These are phyloP conservation scores for Moxostoma hubbsi DNA, from an alignment of 2,797 vertebrate genomes.

Conservation along the genomic window DNA sequence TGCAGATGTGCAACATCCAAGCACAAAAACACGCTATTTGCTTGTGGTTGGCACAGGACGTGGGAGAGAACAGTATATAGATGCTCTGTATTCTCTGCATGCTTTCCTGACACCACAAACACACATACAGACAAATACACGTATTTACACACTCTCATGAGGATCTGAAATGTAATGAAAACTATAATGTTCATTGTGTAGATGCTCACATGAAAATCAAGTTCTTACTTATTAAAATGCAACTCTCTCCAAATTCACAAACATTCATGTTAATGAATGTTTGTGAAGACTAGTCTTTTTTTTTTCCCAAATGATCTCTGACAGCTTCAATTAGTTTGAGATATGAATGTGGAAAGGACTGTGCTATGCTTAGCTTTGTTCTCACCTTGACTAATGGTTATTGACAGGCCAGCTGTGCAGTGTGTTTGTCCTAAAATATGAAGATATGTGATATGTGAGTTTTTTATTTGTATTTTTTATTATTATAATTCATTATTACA, in stretches of 20 bases:
- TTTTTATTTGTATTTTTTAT: not conserved
- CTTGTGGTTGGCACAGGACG: conserved; percentile 52
- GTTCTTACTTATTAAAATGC: not conserved
- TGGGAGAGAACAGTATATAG: conserved; percentile 57
- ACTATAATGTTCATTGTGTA: conserved; percentile 18
- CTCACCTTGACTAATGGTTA: conserved; percentile 35
- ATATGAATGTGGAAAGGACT: conserved; percentile 21
- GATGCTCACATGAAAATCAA: not conserved
- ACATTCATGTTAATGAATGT: conserved; percentile 30
- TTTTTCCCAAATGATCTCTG: conserved; percentile 28
- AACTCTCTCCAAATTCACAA: too few relatives aligned
- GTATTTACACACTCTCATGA: conserved; percentile 1
- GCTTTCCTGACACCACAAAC: conserved; percentile 21
- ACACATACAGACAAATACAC: not conserved
- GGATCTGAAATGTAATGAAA: conserved; percentile 35
- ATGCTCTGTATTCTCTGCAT: conserved; percentile 48
- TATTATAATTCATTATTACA: not conserved
- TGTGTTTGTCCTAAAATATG: not conserved
- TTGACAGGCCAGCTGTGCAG: conserved; percentile 30
- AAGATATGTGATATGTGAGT: not conserved
- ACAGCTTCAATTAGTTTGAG: conserved; percentile 41
- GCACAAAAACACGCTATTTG: conserved; percentile 11
- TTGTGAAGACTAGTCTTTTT: conserved; percentile 30
- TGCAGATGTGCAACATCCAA: not conserved
- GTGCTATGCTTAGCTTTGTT: conserved; percentile 9